These are phyloP conservation scores for Lamproptera curius DNA, from an alignment of 2,888 invertebrate genomes.

Conservation along the genomic window DNA sequence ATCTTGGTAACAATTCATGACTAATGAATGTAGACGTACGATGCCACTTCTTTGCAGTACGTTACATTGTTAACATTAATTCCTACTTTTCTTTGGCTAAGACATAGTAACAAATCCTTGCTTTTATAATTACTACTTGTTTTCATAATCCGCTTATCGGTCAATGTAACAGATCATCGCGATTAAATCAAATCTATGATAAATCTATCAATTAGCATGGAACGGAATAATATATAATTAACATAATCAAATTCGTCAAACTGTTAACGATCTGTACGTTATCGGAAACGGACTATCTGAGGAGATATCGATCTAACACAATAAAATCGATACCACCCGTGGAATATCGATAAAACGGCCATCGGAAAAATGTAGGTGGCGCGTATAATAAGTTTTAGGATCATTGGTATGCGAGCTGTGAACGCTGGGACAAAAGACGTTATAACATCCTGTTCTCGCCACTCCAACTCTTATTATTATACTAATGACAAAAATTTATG, in stretches of 20 bases:
- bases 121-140: no score
- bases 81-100: no score
- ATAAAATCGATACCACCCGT: conserved; percentile 20
- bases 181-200: no score
- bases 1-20: no score
- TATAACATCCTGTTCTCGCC: conserved; percentile 72
- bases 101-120: no score
- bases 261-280: conserved; percentile 10
- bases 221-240: no score
- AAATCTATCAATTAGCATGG: no score
- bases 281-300: conserved; percentile 12
- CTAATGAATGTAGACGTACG: no score
- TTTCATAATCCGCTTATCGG: no score
- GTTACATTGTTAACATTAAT: no score
- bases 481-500: conserved; percentile 76
- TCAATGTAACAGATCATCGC: no score
- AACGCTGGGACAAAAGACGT: conserved; percentile 70
- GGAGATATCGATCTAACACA: conserved; percentile 20
- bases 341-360: conserved; percentile 37
- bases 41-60: no score
- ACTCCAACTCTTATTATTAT: conserved; percentile 68
- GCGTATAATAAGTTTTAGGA: conserved; percentile 42
- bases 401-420: conserved; percentile 72
- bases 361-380: conserved; percentile 47
- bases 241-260: conserved; percentile 16